Evolutionary conservation across 2,888 invertebrate genomes (phyloP), one percentile per base, ranked within the genome.

Genomic region (Drosophila koepferae): DNA sequence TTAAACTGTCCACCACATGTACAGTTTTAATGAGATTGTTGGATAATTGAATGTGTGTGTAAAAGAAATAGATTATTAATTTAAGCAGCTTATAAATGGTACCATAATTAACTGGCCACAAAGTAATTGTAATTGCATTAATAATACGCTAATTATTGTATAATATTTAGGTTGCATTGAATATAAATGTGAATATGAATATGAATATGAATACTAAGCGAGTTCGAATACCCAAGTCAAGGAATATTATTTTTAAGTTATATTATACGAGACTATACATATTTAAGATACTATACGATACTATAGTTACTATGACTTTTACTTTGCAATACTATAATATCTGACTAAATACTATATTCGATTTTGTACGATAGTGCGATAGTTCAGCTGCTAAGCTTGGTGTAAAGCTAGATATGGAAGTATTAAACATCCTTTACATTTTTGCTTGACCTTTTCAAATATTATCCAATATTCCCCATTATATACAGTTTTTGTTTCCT

Each of bases 11-110:
- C 16, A 6, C 53, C 0, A 14, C 12, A 9, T 34, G 34, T 6
- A 46, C 46, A 67, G 46, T 67, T 55, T 23, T 7, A 53, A 16
- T 28, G 41, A 0, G 4, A 34, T 14, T 31, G 20, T 10, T 51
- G 8, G 34, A 3, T 36, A 36, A 51, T 36, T 51, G 14, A 36
- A 34, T 51, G 3, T 34, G 34, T 38, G 54, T 14, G 44, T 16
- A 46, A 36, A 18, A 5, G 23, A 23, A 38, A 18, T 49, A 7
- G 28, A 49, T 40, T 60, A 38, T 23, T 18, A 9, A 48, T 48
- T 60, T 38, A 58, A 46, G 14, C 12, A 16, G 8, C n/a, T 18
- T 31, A 43, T 20, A 20, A n/a, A 28, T 40, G n/a, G n/a, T 12
- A 18, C 31, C 6, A 31, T 49, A 31, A 49, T 49, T 31, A 31